These are phyloP conservation scores for Gadus chalcogrammus DNA, from an alignment of 2,113 vertebrate species.

Conservation along the genomic window DNA sequence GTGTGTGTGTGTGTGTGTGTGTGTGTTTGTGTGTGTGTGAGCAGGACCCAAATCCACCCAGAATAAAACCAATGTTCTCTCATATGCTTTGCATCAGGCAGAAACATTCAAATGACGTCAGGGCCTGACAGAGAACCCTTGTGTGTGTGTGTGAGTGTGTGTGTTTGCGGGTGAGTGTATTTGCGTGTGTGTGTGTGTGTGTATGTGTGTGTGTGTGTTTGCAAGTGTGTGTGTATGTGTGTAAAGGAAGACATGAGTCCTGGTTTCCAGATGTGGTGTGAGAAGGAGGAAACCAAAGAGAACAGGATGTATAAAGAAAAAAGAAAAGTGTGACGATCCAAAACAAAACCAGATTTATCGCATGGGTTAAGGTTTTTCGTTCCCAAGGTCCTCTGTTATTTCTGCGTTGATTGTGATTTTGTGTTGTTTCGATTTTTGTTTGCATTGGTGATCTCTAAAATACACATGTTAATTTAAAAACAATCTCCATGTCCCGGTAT, in stretches of 20 bases:
- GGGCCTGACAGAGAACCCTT: slow-evolving; percentile 21
- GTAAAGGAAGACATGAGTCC: slow-evolving; percentile 27
- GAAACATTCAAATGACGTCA: slow-evolving; percentile 56
- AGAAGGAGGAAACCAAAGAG: slow-evolving; percentile 48
- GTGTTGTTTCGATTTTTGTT: no score
- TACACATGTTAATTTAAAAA: no score
- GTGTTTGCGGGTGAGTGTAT: neutral
- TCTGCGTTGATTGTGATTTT: no score
- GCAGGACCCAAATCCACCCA: no score
- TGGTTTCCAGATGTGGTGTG: slow-evolving; percentile 80
- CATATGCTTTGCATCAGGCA: slow-evolving; percentile 70
- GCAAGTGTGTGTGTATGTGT: slow-evolving; percentile 57
- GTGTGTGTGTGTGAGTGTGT: slow-evolving; percentile 52
- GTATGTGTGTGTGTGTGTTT: no score
- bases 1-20: no score
- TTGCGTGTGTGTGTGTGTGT: slow-evolving; percentile 22
- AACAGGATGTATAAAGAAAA: slow-evolving; percentile 34
- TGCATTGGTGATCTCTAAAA: no score
- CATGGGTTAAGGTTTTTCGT: neutral
- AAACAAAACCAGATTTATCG: slow-evolving; percentile 3
- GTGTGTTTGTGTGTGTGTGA: slow-evolving; percentile 14
- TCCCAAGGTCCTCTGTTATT: no score
- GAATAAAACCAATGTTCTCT: slow-evolving; percentile 51
- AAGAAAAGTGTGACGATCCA: slow-evolving; percentile 27
- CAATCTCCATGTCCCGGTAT: no score